Evolutionary conservation across 1,140 invertebrate genomes (phyloP).

Genomic region (Drosophila repletoides): DNA sequence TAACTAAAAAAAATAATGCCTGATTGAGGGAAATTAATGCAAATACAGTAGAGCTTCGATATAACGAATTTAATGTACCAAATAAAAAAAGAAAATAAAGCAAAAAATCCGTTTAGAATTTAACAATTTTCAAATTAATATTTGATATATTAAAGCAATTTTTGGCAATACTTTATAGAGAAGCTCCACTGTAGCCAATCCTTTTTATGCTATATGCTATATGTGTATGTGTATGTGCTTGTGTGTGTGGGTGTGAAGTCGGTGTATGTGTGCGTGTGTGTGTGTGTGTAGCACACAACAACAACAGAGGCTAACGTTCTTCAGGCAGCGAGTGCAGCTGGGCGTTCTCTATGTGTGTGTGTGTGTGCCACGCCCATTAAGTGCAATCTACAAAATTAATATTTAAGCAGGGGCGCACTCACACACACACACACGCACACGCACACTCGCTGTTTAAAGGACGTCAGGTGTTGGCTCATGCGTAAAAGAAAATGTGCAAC

Average conservation of each 20-base stretch:
- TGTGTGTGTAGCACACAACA: constrained; percentile 18
- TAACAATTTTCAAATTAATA: too few relatives aligned
- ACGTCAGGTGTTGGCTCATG: constrained; percentile 79
- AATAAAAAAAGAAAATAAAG: too few relatives aligned
- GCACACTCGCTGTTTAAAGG: constrained; percentile 56
- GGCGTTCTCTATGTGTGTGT: neutral
- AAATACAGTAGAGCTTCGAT: too few relatives aligned
- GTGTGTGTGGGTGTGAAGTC: constrained; percentile 15
- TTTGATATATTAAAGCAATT: too few relatives aligned
- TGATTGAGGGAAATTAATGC: neutral
- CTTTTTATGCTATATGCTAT: too few relatives aligned
- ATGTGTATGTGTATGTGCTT: constrained; percentile 25
- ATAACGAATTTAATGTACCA: too few relatives aligned
- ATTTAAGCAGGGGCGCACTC: constrained; percentile 24
- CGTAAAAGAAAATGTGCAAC: constrained; percentile 30
- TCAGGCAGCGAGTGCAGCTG: constrained; percentile 40
- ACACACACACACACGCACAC: constrained; percentile 8
- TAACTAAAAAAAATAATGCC: constrained; percentile 15
- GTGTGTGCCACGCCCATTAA: constrained; percentile 32
- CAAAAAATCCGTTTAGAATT: too few relatives aligned
- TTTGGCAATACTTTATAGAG: too few relatives aligned
- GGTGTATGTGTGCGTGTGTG: constrained; percentile 9
- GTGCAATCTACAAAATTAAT: constrained; percentile 48
- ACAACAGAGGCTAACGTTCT: constrained; percentile 77
- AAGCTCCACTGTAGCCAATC: too few relatives aligned